phyloP scores from a whole-genome alignment of 1,140 invertebrate species.

The Tetramorium alpestre region DNA sequence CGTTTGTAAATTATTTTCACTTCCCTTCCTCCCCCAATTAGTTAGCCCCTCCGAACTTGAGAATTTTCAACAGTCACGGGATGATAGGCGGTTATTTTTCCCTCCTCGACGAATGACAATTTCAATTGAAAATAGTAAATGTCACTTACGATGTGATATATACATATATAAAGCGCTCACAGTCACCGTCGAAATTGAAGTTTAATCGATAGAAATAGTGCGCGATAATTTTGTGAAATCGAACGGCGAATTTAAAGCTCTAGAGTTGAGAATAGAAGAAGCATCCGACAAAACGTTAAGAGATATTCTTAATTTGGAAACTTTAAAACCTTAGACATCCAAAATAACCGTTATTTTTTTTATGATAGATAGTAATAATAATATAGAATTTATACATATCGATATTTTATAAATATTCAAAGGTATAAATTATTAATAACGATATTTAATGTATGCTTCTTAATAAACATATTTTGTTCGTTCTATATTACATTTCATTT shows the following conservation, averaged over 20 bases:
- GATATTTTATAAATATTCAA: not conserved
- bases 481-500: not conserved
- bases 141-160: not conserved
- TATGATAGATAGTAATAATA: not conserved
- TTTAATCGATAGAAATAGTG: not conserved
- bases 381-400: not conserved
- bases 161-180: not conserved
- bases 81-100: not conserved
- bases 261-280: not conserved
- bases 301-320: not conserved
- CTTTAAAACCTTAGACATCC: not conserved
- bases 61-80: not conserved
- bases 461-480: not conserved
- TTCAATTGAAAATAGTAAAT: conserved; percentile 2
- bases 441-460: not conserved
- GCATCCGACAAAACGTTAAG: too few relatives aligned
- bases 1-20: conserved; percentile 19
- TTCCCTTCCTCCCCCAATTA: not conserved
- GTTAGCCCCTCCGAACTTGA: not conserved
- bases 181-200: not conserved
- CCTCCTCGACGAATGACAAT: not conserved
- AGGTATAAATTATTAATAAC: not conserved
- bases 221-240: not conserved
- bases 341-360: not conserved
- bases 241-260: not conserved